Base-by-base conservation (phyloP, 2,888 invertebrate genomes). In the Malachius bipustulatus region DNA sequence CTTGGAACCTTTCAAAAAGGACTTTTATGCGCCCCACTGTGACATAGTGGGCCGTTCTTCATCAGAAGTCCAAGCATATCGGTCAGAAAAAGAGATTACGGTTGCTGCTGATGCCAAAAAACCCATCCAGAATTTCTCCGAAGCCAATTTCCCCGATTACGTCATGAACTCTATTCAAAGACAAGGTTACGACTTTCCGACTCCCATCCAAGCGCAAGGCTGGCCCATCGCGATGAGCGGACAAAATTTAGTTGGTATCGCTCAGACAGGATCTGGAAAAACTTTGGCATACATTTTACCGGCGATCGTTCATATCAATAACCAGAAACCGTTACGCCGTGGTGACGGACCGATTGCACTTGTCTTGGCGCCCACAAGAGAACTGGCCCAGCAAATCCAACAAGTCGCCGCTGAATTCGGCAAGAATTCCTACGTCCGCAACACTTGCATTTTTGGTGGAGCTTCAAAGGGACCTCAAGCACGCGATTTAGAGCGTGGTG, bases 361-460 rank as follows among this genome's bases (percentile, higher is more conserved):
- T 16, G 78, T 87, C 1, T 59, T 89, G 24, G 87, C 87, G 2
- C 83, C 83, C 1, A 83, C 83, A 2, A 66, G 82, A 51, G 82
- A 83, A 55, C 63, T 83, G 31, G 82, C 82, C 0, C 82, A 82
- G 55, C 82, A 88, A 60, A 87, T 85, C 41, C 82, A 85, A 57
- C 82, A 85, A 65, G 89, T 90, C 3, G 82, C 85, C 34, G 76
- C 73, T 41, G 83, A 87, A 53, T 91, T 89, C 67, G 88, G 88
- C 3, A 71, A 74, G 31, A 72, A 81, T 1, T 82, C 85, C 1
- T 77, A 81, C 49, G 77, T 90, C 41, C 72, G 82, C 40, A 83
- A 85, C 54, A 83, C 84, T 1, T 91, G 90, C 60, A 70, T 89
- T 9, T 91, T 89, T 65, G 91, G 91, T 36, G 91, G 91, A 16